phyloP scores from a whole-genome alignment of 2,113 vertebrate species.

The Leptobrachium leishanense region DNA sequence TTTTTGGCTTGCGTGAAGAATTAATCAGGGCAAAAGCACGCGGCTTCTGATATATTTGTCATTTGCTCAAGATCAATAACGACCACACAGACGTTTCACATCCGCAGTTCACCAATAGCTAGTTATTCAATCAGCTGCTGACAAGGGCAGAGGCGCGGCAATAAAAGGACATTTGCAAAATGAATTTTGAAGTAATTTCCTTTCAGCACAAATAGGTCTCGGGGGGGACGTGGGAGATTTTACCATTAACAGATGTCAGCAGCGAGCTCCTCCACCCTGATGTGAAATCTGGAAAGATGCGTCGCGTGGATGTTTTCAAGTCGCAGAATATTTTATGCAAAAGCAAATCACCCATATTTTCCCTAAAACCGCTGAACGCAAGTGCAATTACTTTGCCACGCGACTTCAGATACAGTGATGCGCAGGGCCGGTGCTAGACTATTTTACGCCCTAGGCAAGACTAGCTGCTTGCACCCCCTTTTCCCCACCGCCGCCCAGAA shows the following conservation, averaged over 20 bases:
- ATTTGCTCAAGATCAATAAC: background rate
- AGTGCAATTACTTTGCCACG: too few relatives aligned
- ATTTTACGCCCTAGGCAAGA: too few relatives aligned
- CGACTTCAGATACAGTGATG: too few relatives aligned
- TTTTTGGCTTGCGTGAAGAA: too few relatives aligned
- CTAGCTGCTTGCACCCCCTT: too few relatives aligned
- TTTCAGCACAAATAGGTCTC: conserved; percentile 13
- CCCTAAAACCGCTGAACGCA: background rate
- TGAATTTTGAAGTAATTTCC: conserved; percentile 30
- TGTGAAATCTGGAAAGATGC: background rate
- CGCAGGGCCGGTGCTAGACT: too few relatives aligned
- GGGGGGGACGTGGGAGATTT: conserved; percentile 21
- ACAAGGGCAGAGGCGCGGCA: conserved; percentile 24
- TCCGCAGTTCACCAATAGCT: conserved; percentile 21
- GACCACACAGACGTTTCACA: background rate
- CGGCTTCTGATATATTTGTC: background rate
- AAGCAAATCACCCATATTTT: background rate
- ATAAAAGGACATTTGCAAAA: conserved; percentile 32
- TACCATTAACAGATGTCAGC: conserved; percentile 35
- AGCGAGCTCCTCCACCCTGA: background rate
- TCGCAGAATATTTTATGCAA: background rate
- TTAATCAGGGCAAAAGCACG: background rate
- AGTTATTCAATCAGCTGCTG: conserved; percentile 31
- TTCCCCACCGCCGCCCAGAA: too few relatives aligned
- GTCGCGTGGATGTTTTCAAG: background rate